phyloP scores from a whole-genome alignment of 1,140 invertebrate genomes.

The Laupala kohalensis region DNA sequence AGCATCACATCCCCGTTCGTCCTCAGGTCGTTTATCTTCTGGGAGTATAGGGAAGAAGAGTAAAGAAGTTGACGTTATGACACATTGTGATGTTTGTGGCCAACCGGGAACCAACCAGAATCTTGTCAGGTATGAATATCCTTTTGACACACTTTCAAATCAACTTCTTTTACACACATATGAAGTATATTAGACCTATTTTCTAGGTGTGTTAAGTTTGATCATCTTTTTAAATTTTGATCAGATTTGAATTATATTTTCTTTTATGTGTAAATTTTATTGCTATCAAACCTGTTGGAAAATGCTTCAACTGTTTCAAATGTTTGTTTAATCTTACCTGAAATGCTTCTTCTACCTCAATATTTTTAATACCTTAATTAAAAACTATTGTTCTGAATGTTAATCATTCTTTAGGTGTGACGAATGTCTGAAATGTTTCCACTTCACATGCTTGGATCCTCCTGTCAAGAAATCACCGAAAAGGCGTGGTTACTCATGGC shows the following conservation, averaged over 20 bases:
- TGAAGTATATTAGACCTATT: too few species aligned
- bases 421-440: conserved; percentile 79
- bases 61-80: conserved; percentile 32
- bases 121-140: conserved; percentile 51
- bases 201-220: too few species aligned
- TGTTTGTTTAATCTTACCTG: too few species aligned
- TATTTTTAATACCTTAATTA: too few species aligned
- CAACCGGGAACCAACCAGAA: conserved; percentile 43
- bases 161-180: too few species aligned
- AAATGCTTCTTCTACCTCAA: too few species aligned
- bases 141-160: background rate
- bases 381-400: background rate
- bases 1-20: background rate
- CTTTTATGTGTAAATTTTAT: too few species aligned
- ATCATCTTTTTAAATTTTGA: too few species aligned
- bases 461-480: conserved; percentile 89
- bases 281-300: too few species aligned
- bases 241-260: too few species aligned
- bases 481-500: conserved; percentile 85
- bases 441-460: conserved; percentile 83
- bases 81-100: conserved; percentile 52
- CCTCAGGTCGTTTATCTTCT: conserved; percentile 1
- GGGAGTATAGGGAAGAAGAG: conserved; percentile 23
- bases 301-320: too few species aligned
- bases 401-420: conserved; percentile 56